Percentiles rank a stretch among this genome's conserved stretches.
These are phyloP conservation scores for Drosophila sp. DNA, from an alignment of 1,140 invertebrate species.

Conservation along the genomic window DNA sequence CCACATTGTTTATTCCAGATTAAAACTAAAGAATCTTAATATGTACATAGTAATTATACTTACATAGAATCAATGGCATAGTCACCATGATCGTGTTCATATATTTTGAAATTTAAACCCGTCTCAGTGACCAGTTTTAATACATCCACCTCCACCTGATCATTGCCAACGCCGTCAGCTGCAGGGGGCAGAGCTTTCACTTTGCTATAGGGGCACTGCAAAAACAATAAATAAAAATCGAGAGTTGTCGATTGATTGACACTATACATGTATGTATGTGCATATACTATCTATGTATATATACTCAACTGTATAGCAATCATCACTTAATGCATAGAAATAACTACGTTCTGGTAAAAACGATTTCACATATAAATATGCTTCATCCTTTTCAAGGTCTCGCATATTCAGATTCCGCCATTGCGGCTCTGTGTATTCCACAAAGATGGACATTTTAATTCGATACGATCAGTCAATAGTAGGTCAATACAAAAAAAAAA, in stretches of 20 bases:
- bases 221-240: slow-evolving; percentile 34
- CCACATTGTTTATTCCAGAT: no score
- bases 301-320: slow-evolving; percentile 69
- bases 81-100: slow-evolving; percentile 73
- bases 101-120: slow-evolving; percentile 78
- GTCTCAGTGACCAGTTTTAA: slow-evolving; percentile 81
- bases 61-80: slow-evolving; percentile 85
- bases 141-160: slow-evolving; percentile 40
- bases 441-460: slow-evolving; percentile 62
- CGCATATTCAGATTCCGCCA: slow-evolving; percentile 78
- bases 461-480: not conserved
- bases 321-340: slow-evolving; percentile 72
- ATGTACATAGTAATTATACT: slow-evolving; percentile 63
- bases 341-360: slow-evolving; percentile 35
- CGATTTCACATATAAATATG: slow-evolving; percentile 63
- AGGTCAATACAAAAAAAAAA: slow-evolving; percentile 34
- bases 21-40: no score
- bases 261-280: slow-evolving; percentile 2
- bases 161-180: slow-evolving; percentile 27
- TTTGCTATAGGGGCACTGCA: slow-evolving; percentile 84
- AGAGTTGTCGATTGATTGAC: slow-evolving; percentile 36
- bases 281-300: not conserved
- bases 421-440: slow-evolving; percentile 74
- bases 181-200: slow-evolving; percentile 70
- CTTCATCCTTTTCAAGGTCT: slow-evolving; percentile 64